Evolutionary conservation across 2,797 vertebrate genomes (phyloP), one percentile per base, ranked within the genome.

Genomic region (Anableps anableps): DNA sequence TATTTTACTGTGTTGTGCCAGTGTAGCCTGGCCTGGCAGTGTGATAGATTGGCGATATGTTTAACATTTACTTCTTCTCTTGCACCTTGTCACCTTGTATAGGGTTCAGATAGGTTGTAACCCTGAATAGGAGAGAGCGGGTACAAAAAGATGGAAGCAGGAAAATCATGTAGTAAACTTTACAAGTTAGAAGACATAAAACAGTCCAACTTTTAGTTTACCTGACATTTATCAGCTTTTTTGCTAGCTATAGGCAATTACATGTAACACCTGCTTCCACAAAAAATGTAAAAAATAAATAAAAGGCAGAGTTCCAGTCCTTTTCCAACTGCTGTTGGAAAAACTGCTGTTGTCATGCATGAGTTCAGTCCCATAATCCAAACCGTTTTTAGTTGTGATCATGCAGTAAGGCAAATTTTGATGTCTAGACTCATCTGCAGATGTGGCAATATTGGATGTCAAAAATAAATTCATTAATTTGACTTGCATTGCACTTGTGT

Each of bases 81-180:
- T 36, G 31, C 47, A 34, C 16, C 38, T 29, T 41, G 51, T 41
- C 17, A 55, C 23, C 9, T 73, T 31, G 45, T 73, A 11, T 41
- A 68, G 36, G 64, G 3, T 38, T 68, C 36, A 68, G 36, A 38
- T 41, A 41, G 11, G 64, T 68, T 68, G 64, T 34, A 41, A n/a
- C 36, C 73, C 13, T 41, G 73, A 29, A 55, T 6, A 71, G 41
- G 17, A 45, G n/a, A 60, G 10, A 31, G 58, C 19, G 5, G 58
- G 41, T 23, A 76, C 45, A 48, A 9, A 62, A 13, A 64, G 51
- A 64, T 26, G 14, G n/a, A 48, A 43, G 7, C 4, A 3, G 60
- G 23, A 70, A 29, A 70, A 51, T 68, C 74, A 75, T 60, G 55
- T 58, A 58, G 10, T 75, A 31, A 75, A 45, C 55, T n/a, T 62